Evolutionary conservation across 2,888 invertebrate species (phyloP).

Genomic region (Adelognathus sp.): DNA sequence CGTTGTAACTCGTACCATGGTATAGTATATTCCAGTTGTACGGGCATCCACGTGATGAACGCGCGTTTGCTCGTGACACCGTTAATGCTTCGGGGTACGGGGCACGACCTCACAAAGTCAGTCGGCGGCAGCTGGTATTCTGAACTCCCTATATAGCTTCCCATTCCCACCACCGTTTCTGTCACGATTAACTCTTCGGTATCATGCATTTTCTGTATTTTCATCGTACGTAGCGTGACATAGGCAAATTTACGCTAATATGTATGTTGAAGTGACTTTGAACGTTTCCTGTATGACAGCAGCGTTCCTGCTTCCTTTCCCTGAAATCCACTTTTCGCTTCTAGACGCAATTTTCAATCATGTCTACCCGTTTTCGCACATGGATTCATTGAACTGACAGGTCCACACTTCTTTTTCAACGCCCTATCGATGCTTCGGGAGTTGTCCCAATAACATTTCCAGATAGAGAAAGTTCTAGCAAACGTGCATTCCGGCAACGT

Average conservation of each 20-base stretch:
- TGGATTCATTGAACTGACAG: neutral
- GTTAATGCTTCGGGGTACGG: slow-evolving; percentile 58
- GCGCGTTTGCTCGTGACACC: slow-evolving; percentile 64
- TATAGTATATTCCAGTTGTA: slow-evolving; percentile 49
- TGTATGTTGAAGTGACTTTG: neutral
- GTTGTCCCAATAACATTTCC: neutral
- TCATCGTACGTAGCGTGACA: neutral
- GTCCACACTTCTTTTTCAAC: neutral
- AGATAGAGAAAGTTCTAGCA: neutral
- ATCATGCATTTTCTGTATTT: slow-evolving; percentile 23
- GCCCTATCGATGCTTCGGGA: neutral
- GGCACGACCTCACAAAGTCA: slow-evolving; percentile 50
- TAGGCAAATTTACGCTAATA: neutral
- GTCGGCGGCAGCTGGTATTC: slow-evolving; percentile 56
- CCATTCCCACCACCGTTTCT: neutral
- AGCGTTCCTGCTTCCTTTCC: too few species aligned
- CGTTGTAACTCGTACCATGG: slow-evolving; percentile 48
- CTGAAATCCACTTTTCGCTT: neutral
- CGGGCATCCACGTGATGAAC: slow-evolving; percentile 61
- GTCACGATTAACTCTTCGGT: slow-evolving; percentile 44
- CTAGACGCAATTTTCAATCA: neutral
- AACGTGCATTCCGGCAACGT: too few species aligned
- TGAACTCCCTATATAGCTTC: slow-evolving; percentile 40
- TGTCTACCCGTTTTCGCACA: neutral
- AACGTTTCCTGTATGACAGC: too few species aligned